Evolutionary conservation across 37 sponge, comb jelly and placozoan species (phyloP), one percentile per base, ranked within the genome.

Genomic region (Aplysina aerophoba): DNA sequence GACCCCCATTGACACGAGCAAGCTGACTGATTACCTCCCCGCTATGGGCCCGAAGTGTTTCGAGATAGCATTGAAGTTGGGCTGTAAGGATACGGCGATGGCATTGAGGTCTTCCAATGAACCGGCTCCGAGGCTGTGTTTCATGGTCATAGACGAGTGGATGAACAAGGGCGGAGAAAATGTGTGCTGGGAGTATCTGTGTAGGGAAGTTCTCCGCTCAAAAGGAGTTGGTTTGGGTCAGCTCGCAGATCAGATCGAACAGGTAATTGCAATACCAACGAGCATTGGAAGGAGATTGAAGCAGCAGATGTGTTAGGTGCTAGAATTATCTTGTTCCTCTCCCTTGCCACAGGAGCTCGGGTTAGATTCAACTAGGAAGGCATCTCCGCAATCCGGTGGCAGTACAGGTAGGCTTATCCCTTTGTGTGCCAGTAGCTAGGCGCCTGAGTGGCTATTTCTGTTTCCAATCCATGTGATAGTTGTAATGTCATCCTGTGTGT

Each of bases 41-140:
- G 34, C 17, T 34, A 69, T 69, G 71, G 71, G 6, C 2, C 31
- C 28, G 35, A 69, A 69, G 6, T 69, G 71, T 33, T 69, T 69
- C 34, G 31, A 69, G 34, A 69, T 69, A 30, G 71, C 71, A 1
- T 30, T 69, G 71, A 69, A 69, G 71, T 6, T 69, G 71, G 71
- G 34, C 1, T 69, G 71, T 30, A 30, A 35, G 34, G 31, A n/a
- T 1, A 69, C 28, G 34, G 71, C 71, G 34, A 17, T 31, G 71
- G 1, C 27, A 17, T 69, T 69, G 6, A n/a, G 71, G 31, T 4
- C 4, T 34, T 17, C 17, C 34, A n/a, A 31, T 17, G 71, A 28
- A 6, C 31, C 4, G 19, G 33, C 0, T 30, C 17, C 13, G 4
- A 0, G 71, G 33, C 13, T 30, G 4, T 69, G 71, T 35, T 69